These are phyloP conservation scores for Synanthedon tipuliformis DNA, from an alignment of 2,888 invertebrate species.

Conservation along the genomic window DNA sequence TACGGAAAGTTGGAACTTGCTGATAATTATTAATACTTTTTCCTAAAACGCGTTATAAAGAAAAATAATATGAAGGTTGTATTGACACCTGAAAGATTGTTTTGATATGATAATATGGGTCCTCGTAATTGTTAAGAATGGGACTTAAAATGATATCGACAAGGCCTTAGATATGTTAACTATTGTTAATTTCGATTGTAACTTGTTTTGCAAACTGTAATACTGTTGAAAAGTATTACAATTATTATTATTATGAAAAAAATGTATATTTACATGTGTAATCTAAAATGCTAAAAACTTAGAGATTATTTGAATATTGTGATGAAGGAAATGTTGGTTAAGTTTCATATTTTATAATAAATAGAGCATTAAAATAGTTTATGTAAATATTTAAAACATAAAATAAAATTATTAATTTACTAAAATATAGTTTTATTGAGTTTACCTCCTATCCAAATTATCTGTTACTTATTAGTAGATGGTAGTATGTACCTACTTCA, in stretches of 20 bases:
- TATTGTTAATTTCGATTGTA: slow-evolving; percentile 37
- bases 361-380: slow-evolving; percentile 50
- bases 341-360: slow-evolving; percentile 61
- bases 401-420: slow-evolving; percentile 69
- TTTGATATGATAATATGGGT: too few species aligned
- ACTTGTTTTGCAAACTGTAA: slow-evolving; percentile 40
- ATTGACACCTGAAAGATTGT: too few species aligned
- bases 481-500: too few species aligned
- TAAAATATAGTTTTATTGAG: slow-evolving; percentile 15
- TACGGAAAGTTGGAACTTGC: too few species aligned
- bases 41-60: neutral
- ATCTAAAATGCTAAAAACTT: slow-evolving; percentile 12
- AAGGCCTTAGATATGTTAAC: slow-evolving; percentile 54
- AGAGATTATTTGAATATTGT: slow-evolving; percentile 53
- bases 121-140: neutral
- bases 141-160: slow-evolving; percentile 15
- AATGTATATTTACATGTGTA: neutral
- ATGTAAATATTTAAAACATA: slow-evolving; percentile 65
- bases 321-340: slow-evolving; percentile 59
- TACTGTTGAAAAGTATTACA: slow-evolving; percentile 25
- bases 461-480: too few species aligned
- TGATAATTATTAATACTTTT: neutral
- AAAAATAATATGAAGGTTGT: too few species aligned
- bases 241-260: neutral
- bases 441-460: too few species aligned